These are phyloP conservation scores for Tilapia sparmanii DNA, from an alignment of 2,113 vertebrate species.

Conservation along the genomic window DNA sequence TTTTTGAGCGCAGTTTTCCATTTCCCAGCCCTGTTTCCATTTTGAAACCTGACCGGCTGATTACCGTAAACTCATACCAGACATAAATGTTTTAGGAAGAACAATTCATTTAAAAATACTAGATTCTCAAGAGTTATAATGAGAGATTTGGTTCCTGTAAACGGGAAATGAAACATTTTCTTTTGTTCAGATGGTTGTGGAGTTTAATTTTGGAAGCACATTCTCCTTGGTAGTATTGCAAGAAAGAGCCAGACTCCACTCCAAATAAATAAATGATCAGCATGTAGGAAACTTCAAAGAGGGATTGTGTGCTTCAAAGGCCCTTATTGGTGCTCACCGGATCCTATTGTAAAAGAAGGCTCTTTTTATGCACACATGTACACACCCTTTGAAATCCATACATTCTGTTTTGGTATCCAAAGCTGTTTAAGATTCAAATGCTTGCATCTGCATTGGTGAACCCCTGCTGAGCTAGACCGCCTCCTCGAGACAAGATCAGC, in stretches of 20 bases:
- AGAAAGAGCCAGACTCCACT: slow-evolving; percentile 36
- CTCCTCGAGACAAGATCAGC: neutral
- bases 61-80: neutral
- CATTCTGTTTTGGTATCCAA: neutral
- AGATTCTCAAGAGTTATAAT: neutral
- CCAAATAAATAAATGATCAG: slow-evolving; percentile 75
- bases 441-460: slow-evolving; percentile 30
- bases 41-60: neutral
- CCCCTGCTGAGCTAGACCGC: neutral
- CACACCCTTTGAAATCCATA: neutral
- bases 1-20: slow-evolving; percentile 6
- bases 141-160: neutral
- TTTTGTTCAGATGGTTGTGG: neutral
- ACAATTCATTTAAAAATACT: neutral
- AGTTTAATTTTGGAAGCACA: slow-evolving; percentile 8
- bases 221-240: neutral
- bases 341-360: slow-evolving; percentile 34
- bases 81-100: neutral
- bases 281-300: slow-evolving; percentile 71
- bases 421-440: slow-evolving; percentile 38
- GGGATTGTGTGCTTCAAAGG: slow-evolving; percentile 63
- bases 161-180: neutral
- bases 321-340: slow-evolving; percentile 41
- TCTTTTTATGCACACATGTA: neutral
- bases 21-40: slow-evolving; percentile 21